phyloP scores from a whole-genome alignment of 2,113 vertebrate species.

The Pollimyrus isidori region DNA sequence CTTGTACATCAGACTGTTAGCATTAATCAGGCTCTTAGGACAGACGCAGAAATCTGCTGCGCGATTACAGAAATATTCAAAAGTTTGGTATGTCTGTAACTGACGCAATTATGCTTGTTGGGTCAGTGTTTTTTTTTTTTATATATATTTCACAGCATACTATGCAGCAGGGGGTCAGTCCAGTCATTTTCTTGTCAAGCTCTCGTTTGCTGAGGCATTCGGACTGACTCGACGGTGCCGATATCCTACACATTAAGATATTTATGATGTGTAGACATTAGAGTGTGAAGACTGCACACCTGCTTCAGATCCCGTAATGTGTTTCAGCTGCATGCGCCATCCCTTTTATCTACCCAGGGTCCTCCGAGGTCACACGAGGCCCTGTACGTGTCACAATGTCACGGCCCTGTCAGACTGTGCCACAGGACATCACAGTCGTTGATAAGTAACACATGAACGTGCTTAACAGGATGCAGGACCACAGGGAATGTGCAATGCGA shows the following conservation, averaged over 20 bases:
- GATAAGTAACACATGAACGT: conserved; percentile 33
- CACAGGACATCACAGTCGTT: conserved; percentile 17
- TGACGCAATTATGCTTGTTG: background rate
- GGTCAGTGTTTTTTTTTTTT: background rate
- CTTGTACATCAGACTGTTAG: background rate
- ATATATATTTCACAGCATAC: background rate
- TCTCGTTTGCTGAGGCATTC: background rate
- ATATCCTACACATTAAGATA: background rate
- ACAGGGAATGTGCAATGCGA: background rate
- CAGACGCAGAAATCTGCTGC: background rate
- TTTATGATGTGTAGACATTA: background rate
- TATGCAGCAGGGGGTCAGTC: background rate
- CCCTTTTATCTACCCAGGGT: conserved; percentile 33
- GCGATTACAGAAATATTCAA: background rate
- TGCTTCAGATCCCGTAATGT: conserved; percentile 37
- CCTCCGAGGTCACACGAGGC: conserved; percentile 24
- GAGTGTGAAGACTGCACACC: conserved; percentile 24
- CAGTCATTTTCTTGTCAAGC: background rate
- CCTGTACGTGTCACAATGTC: conserved; percentile 27
- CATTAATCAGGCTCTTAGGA: background rate
- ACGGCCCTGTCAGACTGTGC: conserved; percentile 12
- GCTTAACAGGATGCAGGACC: conserved; percentile 27
- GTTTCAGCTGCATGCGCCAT: conserved; percentile 33
- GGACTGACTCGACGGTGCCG: background rate
- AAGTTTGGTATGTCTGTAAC: background rate